Percentiles rank a stretch among this genome's conserved stretches.
Evolutionary conservation across 2,888 invertebrate species (phyloP).

Genomic region (Ophraella communa): DNA sequence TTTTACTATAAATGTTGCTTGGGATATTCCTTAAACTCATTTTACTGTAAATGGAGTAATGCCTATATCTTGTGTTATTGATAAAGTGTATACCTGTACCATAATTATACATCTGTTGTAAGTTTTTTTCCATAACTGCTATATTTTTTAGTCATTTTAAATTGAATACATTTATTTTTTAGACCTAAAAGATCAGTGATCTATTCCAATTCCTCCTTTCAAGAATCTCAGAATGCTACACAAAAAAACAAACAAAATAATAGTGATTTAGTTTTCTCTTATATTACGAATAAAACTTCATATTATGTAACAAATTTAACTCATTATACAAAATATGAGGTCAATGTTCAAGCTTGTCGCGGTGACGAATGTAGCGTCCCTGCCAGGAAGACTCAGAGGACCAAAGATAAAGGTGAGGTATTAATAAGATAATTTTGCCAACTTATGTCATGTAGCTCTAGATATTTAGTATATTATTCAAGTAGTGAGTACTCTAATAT

Average conservation of each 20-base stretch:
- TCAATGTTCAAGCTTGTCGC: constrained; percentile 81
- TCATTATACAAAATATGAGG: constrained; percentile 80
- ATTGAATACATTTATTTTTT: not conserved
- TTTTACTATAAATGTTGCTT: no score
- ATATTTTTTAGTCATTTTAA: no score
- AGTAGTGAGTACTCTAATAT: no score
- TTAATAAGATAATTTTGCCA: not conserved
- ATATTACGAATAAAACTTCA: constrained; percentile 51
- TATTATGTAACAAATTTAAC: constrained; percentile 69
- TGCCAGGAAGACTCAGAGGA: constrained; percentile 61
- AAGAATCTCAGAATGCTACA: not conserved
- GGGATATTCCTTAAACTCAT: no score
- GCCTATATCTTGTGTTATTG: no score
- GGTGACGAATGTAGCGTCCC: constrained; percentile 65
- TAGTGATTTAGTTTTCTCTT: not conserved
- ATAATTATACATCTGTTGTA: no score
- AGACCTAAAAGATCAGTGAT: constrained; percentile 6
- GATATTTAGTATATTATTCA: no score
- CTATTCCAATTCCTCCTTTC: constrained; percentile 4
- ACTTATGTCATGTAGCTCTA: no score
- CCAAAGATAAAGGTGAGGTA: constrained; percentile 46
- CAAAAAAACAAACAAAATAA: no score
- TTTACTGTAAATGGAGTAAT: no score
- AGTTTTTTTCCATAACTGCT: no score
- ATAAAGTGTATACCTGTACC: no score